Evolutionary conservation across 2,797 vertebrate species (phyloP).

Genomic region (Artibeus lituratus): DNA sequence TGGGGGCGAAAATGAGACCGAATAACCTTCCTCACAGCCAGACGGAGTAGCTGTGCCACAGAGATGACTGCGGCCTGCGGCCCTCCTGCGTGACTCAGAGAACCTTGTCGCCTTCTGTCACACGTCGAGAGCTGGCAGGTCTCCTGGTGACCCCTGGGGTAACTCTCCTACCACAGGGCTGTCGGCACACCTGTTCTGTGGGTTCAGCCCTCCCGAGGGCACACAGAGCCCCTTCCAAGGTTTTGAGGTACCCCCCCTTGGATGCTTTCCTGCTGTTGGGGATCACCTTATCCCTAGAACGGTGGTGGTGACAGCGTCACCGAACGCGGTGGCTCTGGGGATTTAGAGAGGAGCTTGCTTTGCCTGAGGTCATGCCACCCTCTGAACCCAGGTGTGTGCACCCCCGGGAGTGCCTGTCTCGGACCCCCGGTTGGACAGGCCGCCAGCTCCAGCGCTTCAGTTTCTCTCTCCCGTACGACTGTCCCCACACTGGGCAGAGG

Average conservation of each 20-base stretch:
- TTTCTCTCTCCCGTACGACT: no score
- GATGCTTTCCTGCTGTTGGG: neutral
- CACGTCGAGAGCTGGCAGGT: neutral
- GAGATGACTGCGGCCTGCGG: neutral
- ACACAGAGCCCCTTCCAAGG: neutral
- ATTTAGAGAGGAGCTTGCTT: neutral
- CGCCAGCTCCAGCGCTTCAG: fast-evolving
- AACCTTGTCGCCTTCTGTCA: slow-evolving; percentile 31
- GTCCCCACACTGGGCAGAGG: no score
- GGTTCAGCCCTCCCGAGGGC: neutral
- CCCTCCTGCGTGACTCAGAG: neutral
- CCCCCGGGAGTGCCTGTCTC: no score
- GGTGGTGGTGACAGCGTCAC: fast-evolving
- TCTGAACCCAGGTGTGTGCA: no score
- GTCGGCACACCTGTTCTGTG: neutral
- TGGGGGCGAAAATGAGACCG: slow-evolving; percentile 73
- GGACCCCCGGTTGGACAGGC: no score
- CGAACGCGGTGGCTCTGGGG: neutral
- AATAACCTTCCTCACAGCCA: slow-evolving; percentile 72
- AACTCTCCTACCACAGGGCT: neutral
- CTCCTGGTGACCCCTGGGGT: neutral
- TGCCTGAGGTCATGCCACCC: no score
- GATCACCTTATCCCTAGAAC: neutral
- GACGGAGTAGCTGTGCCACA: slow-evolving; percentile 43
- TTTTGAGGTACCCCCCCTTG: neutral